Conservation (phyloP, 2,888 invertebrate genomes). For the Rhingia rostrata region DNA sequence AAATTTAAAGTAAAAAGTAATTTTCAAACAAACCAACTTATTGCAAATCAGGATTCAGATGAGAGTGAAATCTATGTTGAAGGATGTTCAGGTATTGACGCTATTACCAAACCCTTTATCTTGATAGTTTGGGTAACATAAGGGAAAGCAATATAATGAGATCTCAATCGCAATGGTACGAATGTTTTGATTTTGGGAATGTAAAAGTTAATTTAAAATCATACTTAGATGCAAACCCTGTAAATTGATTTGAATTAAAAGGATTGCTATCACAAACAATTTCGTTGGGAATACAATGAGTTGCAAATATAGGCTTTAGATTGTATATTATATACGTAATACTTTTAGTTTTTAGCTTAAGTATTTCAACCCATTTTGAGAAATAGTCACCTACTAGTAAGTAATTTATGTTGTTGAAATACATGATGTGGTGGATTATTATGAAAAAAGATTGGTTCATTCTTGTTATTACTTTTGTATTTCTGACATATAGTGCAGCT, state of each 20-base stretch:
- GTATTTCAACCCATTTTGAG: slow-evolving; percentile 72
- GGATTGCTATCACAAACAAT: slow-evolving; percentile 75
- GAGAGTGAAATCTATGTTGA: no score
- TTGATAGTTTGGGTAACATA: no score
- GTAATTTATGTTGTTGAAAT: slow-evolving; percentile 72
- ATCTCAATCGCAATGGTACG: no score
- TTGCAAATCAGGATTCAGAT: no score
- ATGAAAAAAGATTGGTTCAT: slow-evolving; percentile 74
- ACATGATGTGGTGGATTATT: slow-evolving; percentile 76
- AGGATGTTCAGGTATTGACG: no score
- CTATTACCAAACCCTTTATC: no score
- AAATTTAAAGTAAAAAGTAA: no score
- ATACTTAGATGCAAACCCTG: slow-evolving; percentile 68
- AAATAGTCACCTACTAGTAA: slow-evolving; percentile 75
- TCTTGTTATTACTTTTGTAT: slow-evolving; percentile 41
- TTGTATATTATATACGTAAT: slow-evolving; percentile 41
- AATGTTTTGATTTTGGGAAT: no score
- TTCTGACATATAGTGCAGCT: no score
- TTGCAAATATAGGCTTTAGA: slow-evolving; percentile 70
- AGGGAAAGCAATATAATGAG: no score
- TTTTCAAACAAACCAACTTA: no score
- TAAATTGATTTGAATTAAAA: slow-evolving; percentile 72
- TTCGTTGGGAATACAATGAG: slow-evolving; percentile 73
- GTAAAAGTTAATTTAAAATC: slow-evolving; percentile 59
- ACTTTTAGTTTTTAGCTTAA: slow-evolving; percentile 44